Evolutionary conservation across 92 coral and sea anemone genomes (phyloP).

Genomic region (Virgularia gustaviana): DNA sequence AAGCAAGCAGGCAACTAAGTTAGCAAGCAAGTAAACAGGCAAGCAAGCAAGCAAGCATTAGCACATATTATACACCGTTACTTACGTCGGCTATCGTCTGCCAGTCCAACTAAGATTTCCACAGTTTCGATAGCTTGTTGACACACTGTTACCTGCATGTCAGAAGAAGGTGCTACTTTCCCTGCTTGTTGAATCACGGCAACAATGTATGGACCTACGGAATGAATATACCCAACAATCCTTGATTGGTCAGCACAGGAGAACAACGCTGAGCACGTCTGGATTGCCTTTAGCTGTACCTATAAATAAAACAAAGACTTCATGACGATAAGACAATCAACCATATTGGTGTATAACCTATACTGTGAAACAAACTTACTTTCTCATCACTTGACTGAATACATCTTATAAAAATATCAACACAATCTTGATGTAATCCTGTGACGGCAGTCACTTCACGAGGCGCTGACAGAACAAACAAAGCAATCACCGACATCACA

Average conservation of each 20-base stretch:
- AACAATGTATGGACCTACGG: constrained; percentile 84
- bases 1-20: too few species aligned
- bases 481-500: constrained; percentile 75
- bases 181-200: constrained; percentile 76
- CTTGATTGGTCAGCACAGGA: constrained; percentile 73
- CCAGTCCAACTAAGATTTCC: constrained; percentile 68
- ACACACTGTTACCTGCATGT: constrained; percentile 66
- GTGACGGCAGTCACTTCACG: constrained; percentile 74
- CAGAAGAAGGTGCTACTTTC: constrained; percentile 68
- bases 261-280: constrained; percentile 79
- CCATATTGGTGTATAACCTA: neutral
- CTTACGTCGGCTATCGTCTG: constrained; percentile 86
- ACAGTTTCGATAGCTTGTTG: constrained; percentile 76
- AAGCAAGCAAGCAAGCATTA: neutral
- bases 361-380: constrained; percentile 35
- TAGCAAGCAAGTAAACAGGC: too few species aligned
- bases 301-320: constrained; percentile 22
- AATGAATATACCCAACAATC: constrained; percentile 74
- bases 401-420: constrained; percentile 78
- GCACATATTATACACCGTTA: too few species aligned
- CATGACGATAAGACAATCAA: too few species aligned
- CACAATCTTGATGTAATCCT: constrained; percentile 70
- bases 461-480: constrained; percentile 91
- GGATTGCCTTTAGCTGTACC: constrained; percentile 83
- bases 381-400: constrained; percentile 63